Evolutionary conservation across 1,140 invertebrate species (phyloP).

Genomic region (Choristoneura fumiferana): DNA sequence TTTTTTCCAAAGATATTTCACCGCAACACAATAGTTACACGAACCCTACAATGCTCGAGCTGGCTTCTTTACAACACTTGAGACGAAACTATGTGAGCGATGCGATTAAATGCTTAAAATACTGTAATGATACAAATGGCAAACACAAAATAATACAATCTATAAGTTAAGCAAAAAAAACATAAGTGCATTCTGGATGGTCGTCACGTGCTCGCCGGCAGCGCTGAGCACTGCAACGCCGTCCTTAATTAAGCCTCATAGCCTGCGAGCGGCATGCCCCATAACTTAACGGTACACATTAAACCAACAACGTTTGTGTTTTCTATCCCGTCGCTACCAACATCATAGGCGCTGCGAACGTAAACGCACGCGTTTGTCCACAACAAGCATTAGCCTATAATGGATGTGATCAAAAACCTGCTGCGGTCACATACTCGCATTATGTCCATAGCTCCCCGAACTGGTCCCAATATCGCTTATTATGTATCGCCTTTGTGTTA

Average conservation of each 20-base stretch:
- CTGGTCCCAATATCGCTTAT: slow-evolving; percentile 72
- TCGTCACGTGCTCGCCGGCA: slow-evolving; percentile 18
- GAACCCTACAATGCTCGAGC: not conserved
- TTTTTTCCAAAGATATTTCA: not conserved
- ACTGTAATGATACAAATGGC: slow-evolving; percentile 15
- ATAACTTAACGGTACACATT: slow-evolving; percentile 20
- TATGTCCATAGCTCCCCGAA: slow-evolving; percentile 59
- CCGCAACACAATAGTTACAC: slow-evolving; percentile 9
- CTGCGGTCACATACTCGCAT: slow-evolving; percentile 49
- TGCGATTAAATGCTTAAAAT: slow-evolving; percentile 14
- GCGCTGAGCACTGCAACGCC: not conserved
- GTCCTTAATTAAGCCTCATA: slow-evolving; percentile 20
- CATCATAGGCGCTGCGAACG: slow-evolving; percentile 22
- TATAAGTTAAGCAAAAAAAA: slow-evolving; percentile 11
- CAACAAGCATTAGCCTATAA: slow-evolving; percentile 38
- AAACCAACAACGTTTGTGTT: slow-evolving; percentile 28
- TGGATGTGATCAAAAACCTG: slow-evolving; percentile 60
- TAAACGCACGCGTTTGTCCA: slow-evolving; percentile 38
- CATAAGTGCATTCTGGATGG: slow-evolving; percentile 10
- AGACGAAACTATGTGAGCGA: not conserved
- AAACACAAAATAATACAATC: slow-evolving; percentile 14
- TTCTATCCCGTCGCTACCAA: not conserved
- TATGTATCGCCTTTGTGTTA: slow-evolving; percentile 73
- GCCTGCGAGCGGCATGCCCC: slow-evolving; percentile 16
- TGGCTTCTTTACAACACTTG: slow-evolving; percentile 5